Base-by-base conservation (phyloP, 2,797 vertebrate species). In the Lithobates sylvaticus region DNA sequence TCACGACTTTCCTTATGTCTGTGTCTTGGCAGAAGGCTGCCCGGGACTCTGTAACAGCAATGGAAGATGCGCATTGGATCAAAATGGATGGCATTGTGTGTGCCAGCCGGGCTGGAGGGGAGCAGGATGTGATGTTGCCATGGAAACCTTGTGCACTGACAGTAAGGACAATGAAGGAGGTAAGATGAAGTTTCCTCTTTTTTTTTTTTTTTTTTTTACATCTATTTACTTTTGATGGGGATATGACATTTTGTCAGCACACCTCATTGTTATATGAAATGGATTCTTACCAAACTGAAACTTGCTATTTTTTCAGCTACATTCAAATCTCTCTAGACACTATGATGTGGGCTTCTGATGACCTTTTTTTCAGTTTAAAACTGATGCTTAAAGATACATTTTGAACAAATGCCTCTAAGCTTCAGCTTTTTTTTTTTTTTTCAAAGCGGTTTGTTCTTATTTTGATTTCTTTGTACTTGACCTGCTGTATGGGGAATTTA, bases 141-240 rank as follows among this genome's bases (percentile, higher is more conserved):
- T 98, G 91, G 98, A 99, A 93, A 99, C 97, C 6, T 95, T 98
- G 88, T 99, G 98, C 92, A 95, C 98, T 1, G 98, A 99, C 47
- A 96, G 96, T 92, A 99, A 99, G 93, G 98, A 99, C 95, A 99
- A 99, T 0, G 98, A 99, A 92, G 98, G 98, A 96, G 98, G 98
- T 99, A 93, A 93, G 96, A 77, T 21, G 2, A 0, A 13, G 74
- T 12, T 79, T 72, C 4, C 83, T 76, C 42, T 65, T 68, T 77
- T 39, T 39, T 39, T 39, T 36, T 39, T 39, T 39, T 36, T 39
- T 39, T 39, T 81, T 54, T 72, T 83, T 83, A 78, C 65, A 84
- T 87, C 32, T 78, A 79, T 78, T 78, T 87, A 84, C 81, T 83
- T 87, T 78, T 87, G 81, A 78, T 87, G 44, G 80, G 36, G 10